Conservation (phyloP, 2,888 invertebrate genomes). For the Aspidiotus rigidus region DNA sequence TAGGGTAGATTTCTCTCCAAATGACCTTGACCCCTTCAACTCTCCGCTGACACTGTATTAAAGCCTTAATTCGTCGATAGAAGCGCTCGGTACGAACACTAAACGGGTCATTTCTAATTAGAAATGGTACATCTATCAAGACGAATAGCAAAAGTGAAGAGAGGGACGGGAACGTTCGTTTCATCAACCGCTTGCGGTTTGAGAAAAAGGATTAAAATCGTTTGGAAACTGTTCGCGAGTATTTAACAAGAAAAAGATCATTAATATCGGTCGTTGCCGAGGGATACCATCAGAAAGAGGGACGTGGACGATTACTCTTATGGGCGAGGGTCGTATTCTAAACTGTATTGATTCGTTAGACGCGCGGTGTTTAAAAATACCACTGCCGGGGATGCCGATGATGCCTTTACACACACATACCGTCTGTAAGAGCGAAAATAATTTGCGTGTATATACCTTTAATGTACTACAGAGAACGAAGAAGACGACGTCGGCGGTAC, state of each 20-base stretch:
- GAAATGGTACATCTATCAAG: not conserved
- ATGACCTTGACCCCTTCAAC: too few relatives aligned
- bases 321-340: conserved; percentile 25
- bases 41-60: not conserved
- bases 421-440: conserved; percentile 24
- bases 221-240: conserved; percentile 29
- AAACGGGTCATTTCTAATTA: conserved; percentile 2
- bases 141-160: too few relatives aligned
- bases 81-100: not conserved
- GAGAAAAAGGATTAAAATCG: conserved; percentile 30
- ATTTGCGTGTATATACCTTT: conserved; percentile 7
- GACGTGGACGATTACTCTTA: conserved; percentile 30
- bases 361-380: conserved; percentile 3
- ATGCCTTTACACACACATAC: not conserved
- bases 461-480: conserved; percentile 15
- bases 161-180: not conserved
- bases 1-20: too few relatives aligned
- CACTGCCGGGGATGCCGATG: not conserved
- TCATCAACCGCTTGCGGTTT: not conserved
- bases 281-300: conserved; percentile 22
- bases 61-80: not conserved
- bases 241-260: conserved; percentile 33
- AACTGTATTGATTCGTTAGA: conserved; percentile 25
- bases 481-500: conserved; percentile 31
- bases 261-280: conserved; percentile 22